phyloP scores from a whole-genome alignment of 2,888 invertebrate genomes.

The Drosophila buzzatii region DNA sequence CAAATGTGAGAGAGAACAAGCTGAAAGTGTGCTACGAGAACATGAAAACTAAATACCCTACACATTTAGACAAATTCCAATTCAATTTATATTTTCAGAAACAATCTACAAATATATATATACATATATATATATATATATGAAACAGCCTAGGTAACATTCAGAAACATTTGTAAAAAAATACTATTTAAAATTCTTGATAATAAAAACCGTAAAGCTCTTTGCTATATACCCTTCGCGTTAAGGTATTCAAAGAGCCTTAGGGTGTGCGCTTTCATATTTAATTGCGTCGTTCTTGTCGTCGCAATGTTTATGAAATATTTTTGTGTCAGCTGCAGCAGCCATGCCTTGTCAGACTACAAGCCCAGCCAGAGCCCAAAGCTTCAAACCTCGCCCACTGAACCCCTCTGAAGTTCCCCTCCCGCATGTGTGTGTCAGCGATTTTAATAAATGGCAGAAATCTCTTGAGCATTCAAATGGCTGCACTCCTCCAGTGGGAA shows the following conservation, averaged over 20 bases:
- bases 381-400: neutral
- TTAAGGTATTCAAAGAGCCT: constrained; percentile 22
- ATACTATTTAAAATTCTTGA: neutral
- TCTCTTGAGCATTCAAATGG: constrained; percentile 52
- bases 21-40: neutral
- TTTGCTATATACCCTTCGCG: neutral
- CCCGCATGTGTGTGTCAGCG: constrained; percentile 33
- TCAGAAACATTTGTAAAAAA: neutral
- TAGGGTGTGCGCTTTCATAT: constrained; percentile 63
- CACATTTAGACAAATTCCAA: neutral
- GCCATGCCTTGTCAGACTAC: constrained; percentile 13
- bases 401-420: no score
- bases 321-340: constrained; percentile 45
- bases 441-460: constrained; percentile 55
- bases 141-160: neutral
- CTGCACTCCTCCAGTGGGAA: constrained; percentile 5
- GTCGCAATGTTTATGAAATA: constrained; percentile 63
- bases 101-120: no score
- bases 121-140: no score
- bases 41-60: constrained; percentile 21
- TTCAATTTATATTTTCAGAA: no score
- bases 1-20: constrained; percentile 18
- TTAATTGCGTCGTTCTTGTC: constrained; percentile 59
- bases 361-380: neutral
- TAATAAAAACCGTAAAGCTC: no score